Evolutionary conservation across 2,888 invertebrate genomes (phyloP).

Genomic region (Baronia brevicornis): DNA sequence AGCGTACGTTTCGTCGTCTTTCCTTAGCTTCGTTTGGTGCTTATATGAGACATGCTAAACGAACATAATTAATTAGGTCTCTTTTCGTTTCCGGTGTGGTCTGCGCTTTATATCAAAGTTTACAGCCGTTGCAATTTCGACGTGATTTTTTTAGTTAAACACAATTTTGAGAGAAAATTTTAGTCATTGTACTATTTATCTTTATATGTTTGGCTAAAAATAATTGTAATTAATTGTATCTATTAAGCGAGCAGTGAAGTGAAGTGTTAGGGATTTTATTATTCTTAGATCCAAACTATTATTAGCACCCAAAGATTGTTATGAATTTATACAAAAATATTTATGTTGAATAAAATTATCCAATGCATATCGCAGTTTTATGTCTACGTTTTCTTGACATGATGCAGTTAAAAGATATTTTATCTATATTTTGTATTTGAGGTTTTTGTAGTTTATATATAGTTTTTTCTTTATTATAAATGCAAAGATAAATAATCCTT

Average conservation of each 20-base stretch:
- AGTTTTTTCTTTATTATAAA: too few species aligned
- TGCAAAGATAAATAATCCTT: constrained; percentile 11
- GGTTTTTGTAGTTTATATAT: too few species aligned
- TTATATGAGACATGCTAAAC: too few species aligned
- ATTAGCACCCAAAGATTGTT: constrained; percentile 75
- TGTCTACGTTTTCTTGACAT: too few species aligned
- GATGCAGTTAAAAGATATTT: too few species aligned
- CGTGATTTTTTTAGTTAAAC: constrained; percentile 11
- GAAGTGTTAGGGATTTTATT: constrained; percentile 41
- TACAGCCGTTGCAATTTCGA: constrained; percentile 8
- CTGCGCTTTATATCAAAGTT: too few species aligned
- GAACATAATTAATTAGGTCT: too few species aligned
- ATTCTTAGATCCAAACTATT: constrained; percentile 51
- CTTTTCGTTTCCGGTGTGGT: too few species aligned
- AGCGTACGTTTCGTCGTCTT: constrained; percentile 7
- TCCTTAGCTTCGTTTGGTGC: too few species aligned
- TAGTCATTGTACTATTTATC: constrained; percentile 47
- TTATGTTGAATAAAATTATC: constrained; percentile 73
- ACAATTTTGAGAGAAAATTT: constrained; percentile 36
- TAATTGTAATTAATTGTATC: constrained; percentile 33
- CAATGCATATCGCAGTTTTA: constrained; percentile 41
- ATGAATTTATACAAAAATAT: constrained; percentile 75
- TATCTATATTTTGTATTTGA: too few species aligned
- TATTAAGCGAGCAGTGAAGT: constrained; percentile 26
- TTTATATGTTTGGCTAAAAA: constrained; percentile 31